These are phyloP conservation scores for Siderastrea radians DNA, from an alignment of 92 coral and sea anemone species.

Conservation along the genomic window DNA sequence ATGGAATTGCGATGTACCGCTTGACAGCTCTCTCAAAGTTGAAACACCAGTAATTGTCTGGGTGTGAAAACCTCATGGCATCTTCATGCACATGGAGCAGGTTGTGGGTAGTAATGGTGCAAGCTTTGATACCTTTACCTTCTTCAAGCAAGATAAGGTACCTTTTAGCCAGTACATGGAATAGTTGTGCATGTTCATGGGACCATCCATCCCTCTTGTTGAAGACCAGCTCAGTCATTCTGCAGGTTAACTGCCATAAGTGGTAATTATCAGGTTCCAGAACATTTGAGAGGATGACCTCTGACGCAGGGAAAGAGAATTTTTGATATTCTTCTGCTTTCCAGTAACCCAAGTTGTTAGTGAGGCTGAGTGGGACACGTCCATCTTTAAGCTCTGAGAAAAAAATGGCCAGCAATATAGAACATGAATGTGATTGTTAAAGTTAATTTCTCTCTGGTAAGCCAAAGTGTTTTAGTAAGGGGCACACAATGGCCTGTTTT, in stretches of 20 bases:
- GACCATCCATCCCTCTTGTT: constrained; percentile 44
- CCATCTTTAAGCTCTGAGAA: constrained; percentile 41
- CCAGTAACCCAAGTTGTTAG: constrained; percentile 30
- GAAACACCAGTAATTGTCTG: constrained; percentile 60
- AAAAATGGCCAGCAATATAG: not conserved
- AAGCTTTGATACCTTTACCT: constrained; percentile 20
- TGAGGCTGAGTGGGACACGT: constrained; percentile 18
- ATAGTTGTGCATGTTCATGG: constrained; percentile 5
- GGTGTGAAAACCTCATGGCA: constrained; percentile 37
- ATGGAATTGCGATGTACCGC: constrained; percentile 37
- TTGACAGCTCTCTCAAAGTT: constrained; percentile 59
- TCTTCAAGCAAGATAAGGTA: constrained; percentile 34
- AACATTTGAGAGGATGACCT: constrained; percentile 35
- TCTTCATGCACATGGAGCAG: constrained; percentile 24
- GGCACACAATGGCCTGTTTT: too few species aligned
- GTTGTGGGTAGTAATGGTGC: constrained; percentile 39
- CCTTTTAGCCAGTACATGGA: constrained; percentile 4
- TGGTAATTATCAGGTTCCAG: constrained; percentile 20
- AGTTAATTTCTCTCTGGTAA: not conserved
- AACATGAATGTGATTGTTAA: not conserved
- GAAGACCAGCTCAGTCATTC: constrained; percentile 41
- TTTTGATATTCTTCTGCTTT: constrained; percentile 51
- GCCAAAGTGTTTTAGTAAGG: not conserved
- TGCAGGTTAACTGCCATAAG: constrained; percentile 13
- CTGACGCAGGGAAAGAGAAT: constrained; percentile 55